These are phyloP conservation scores for Esox lucius DNA, from an alignment of 2,797 vertebrate species.

Conservation along the genomic window DNA sequence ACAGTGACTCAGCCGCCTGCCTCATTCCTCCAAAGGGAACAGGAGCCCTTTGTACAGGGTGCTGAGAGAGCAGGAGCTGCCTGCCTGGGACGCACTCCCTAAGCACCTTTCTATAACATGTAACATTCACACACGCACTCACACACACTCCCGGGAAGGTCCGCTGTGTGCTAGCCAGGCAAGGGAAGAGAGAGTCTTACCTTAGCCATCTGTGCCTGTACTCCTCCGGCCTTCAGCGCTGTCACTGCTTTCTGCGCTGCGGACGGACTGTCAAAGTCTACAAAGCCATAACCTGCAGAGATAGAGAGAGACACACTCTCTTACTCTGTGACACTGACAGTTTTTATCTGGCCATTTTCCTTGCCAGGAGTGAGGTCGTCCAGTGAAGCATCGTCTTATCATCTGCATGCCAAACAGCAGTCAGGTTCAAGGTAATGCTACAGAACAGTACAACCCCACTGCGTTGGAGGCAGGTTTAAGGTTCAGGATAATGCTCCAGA, in stretches of 20 bases:
- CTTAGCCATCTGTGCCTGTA: conserved; percentile 93
- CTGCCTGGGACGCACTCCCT: conserved; percentile 83
- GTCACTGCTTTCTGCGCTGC: conserved; percentile 88
- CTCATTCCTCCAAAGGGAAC: conserved; percentile 71
- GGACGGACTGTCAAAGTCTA: conserved; percentile 87
- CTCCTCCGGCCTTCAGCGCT: conserved; percentile 83
- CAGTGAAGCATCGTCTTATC: too few relatives aligned
- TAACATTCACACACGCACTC: conserved; percentile 28
- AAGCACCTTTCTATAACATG: conserved; percentile 46
- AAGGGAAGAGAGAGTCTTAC: conserved; percentile 58
- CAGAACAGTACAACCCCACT: background rate
- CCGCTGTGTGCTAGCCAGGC: background rate
- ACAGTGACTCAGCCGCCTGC: conserved; percentile 71
- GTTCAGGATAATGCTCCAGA: conserved; percentile 4
- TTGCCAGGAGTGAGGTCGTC: too few relatives aligned
- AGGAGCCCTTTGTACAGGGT: conserved; percentile 65
- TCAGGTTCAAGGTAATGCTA: background rate
- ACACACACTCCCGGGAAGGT: conserved; percentile 6
- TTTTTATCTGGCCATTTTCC: too few relatives aligned
- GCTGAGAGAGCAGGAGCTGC: conserved; percentile 51
- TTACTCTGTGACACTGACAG: background rate
- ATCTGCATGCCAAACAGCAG: too few relatives aligned
- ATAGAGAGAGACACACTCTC: conserved; percentile 23
- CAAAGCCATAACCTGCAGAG: conserved; percentile 86
- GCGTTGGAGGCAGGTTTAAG: too few relatives aligned